phyloP scores from a whole-genome alignment of 2,113 vertebrate species.

The Solea solea region DNA sequence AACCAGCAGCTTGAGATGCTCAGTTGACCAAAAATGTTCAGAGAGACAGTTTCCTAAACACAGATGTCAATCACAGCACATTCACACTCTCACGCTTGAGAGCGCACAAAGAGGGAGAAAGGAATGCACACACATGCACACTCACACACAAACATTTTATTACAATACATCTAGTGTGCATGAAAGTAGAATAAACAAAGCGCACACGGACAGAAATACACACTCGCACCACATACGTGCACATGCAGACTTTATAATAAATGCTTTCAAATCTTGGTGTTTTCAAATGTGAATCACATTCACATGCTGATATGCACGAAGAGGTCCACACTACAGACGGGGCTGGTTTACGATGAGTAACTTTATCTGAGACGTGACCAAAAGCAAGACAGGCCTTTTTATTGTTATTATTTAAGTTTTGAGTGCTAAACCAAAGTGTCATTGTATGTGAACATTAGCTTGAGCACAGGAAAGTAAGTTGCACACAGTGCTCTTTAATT shows the following conservation, averaged over 20 bases:
- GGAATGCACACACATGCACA: conserved; percentile 22
- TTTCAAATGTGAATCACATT: background rate
- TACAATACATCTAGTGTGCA: background rate
- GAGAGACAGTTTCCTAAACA: conserved; percentile 64
- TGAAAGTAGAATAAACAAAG: background rate
- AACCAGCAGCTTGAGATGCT: conserved; percentile 42
- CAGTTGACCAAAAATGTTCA: conserved; percentile 54
- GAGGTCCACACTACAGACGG: too few species aligned
- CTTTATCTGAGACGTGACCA: background rate
- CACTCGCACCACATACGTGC: background rate
- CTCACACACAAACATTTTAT: conserved; percentile 3
- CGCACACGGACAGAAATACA: background rate
- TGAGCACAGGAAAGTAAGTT: background rate
- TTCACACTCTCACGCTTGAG: conserved; percentile 37
- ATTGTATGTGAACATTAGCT: background rate
- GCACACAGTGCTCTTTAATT: too few species aligned
- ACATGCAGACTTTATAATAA: background rate
- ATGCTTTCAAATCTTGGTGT: background rate
- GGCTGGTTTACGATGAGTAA: background rate
- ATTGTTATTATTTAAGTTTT: background rate
- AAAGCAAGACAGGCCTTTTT: background rate
- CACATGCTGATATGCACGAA: background rate
- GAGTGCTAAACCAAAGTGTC: too few species aligned
- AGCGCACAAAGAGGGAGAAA: conserved; percentile 39
- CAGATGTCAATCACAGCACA: conserved; percentile 58